phyloP scores from a whole-genome alignment of 2,888 invertebrate genomes.

The Agonum fuliginosum region DNA sequence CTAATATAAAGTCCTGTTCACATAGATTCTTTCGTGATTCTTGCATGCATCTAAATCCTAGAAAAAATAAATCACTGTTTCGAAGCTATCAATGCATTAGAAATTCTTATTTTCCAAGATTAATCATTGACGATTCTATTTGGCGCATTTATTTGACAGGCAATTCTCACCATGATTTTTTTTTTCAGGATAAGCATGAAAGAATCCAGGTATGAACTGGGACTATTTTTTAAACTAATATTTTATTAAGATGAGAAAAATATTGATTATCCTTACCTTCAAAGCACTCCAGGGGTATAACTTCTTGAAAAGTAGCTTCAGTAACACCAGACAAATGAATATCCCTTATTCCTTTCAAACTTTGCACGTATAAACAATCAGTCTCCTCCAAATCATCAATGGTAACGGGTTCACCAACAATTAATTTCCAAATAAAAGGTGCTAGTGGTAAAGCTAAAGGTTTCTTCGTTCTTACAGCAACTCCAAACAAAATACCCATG shows the following conservation, averaged over 20 bases:
- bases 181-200: too few species aligned
- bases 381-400: slow-evolving; percentile 79
- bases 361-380: slow-evolving; percentile 76
- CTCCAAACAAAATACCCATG: slow-evolving; percentile 78
- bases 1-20: too few species aligned
- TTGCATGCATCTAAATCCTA: too few species aligned
- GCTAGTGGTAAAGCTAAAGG: slow-evolving; percentile 79
- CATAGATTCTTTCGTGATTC: too few species aligned
- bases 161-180: too few species aligned
- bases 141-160: too few species aligned
- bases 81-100: too few species aligned
- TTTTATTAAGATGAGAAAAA: background rate
- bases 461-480: slow-evolving; percentile 80
- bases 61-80: too few species aligned
- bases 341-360: slow-evolving; percentile 77
- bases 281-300: slow-evolving; percentile 78
- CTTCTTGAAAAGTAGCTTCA: slow-evolving; percentile 77
- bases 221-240: background rate
- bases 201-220: too few species aligned
- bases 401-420: slow-evolving; percentile 76
- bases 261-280: slow-evolving; percentile 71
- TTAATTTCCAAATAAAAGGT: slow-evolving; percentile 78
- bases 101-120: too few species aligned
- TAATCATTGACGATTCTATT: too few species aligned
- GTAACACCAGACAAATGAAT: slow-evolving; percentile 78